phyloP scores from a whole-genome alignment of 2,797 vertebrate species.

The Sebastes matsubarae region DNA sequence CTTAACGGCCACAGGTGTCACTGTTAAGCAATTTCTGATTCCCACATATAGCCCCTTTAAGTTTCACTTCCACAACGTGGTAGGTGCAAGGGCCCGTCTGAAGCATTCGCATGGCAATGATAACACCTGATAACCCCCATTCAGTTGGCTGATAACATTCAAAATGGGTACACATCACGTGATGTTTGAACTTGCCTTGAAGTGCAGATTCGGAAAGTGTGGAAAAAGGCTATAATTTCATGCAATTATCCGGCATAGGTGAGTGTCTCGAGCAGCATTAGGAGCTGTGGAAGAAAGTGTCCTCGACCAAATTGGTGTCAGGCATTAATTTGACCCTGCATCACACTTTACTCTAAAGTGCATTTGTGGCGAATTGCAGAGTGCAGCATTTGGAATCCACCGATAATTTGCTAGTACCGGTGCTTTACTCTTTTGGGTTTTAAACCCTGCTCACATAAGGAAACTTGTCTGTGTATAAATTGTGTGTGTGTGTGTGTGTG shows the following conservation, averaged over 20 bases:
- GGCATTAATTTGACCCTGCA: conserved; percentile 65
- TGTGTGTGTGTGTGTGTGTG: conserved; percentile 3
- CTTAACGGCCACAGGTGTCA: too few relatives aligned
- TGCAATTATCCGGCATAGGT: conserved; percentile 56
- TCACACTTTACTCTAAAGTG: conserved; percentile 48
- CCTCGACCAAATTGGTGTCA: conserved; percentile 64
- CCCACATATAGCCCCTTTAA: neutral
- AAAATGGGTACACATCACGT: neutral
- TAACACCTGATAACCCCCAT: neutral
- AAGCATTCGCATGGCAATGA: neutral
- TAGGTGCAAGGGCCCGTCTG: neutral
- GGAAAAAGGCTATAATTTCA: conserved; percentile 48
- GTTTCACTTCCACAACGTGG: neutral
- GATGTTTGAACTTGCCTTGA: conserved; percentile 8
- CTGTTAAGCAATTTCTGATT: too few relatives aligned
- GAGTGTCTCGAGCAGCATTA: conserved; percentile 37
- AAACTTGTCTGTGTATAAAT: conserved; percentile 35
- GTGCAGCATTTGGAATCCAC: conserved; percentile 49
- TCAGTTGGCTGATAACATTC: rapidly evolving
- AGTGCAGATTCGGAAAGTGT: conserved; percentile 16
- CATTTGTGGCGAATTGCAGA: conserved; percentile 45
- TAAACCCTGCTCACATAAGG: conserved; percentile 17
- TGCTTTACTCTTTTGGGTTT: conserved; percentile 40
- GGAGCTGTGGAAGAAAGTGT: conserved; percentile 43
- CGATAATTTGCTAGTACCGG: conserved; percentile 16